These are phyloP conservation scores for Andrena bicolor DNA, from an alignment of 2,888 invertebrate genomes.

Conservation along the genomic window DNA sequence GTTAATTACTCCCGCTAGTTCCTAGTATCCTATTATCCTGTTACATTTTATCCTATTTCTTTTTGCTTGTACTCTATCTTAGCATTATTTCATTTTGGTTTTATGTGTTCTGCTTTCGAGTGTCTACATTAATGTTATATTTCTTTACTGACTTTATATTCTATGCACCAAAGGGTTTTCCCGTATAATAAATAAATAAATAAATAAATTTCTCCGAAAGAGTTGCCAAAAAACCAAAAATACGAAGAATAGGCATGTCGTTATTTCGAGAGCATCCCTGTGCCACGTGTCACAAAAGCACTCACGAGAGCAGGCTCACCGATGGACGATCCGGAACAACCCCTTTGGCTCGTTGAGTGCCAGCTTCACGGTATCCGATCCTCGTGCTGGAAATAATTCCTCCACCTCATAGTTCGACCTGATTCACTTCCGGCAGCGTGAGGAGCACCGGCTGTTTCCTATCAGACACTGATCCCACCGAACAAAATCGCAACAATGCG, in stretches of 20 bases:
- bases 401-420: slow-evolving; percentile 37
- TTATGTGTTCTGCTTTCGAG: too few species aligned
- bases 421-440: slow-evolving; percentile 60
- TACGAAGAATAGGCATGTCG: background rate
- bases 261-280: slow-evolving; percentile 13
- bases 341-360: slow-evolving; percentile 4
- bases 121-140: too few species aligned
- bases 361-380: slow-evolving; percentile 48
- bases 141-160: too few species aligned
- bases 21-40: too few species aligned
- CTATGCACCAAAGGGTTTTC: too few species aligned
- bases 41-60: too few species aligned
- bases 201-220: too few species aligned
- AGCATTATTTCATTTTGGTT: too few species aligned
- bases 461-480: slow-evolving; percentile 33
- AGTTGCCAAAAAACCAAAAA: too few species aligned
- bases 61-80: too few species aligned
- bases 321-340: slow-evolving; percentile 15
- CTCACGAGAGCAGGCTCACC: slow-evolving; percentile 52
- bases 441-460: slow-evolving; percentile 37
- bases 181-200: too few species aligned
- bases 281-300: background rate
- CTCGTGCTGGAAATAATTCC: slow-evolving; percentile 56
- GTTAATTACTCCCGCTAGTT: too few species aligned
- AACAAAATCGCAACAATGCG: slow-evolving; percentile 46